Conservation (phyloP, 2,113 vertebrate genomes). For the Lates calcarifer region DNA sequence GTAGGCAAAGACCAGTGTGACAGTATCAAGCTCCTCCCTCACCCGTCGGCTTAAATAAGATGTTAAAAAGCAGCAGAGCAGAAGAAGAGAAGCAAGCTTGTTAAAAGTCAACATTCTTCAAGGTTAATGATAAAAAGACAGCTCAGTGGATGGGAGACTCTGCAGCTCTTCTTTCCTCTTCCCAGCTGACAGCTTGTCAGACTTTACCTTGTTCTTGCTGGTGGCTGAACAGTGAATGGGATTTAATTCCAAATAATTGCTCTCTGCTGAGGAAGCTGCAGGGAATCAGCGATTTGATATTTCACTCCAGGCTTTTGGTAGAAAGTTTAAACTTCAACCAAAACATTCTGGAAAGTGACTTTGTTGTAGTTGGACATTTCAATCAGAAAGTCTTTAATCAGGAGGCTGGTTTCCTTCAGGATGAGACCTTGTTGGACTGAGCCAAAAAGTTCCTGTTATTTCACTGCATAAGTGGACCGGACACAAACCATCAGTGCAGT, state of each 20-base stretch:
- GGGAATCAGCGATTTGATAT: constrained; percentile 6
- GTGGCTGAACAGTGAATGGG: constrained; percentile 40
- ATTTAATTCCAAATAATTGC: constrained; percentile 66
- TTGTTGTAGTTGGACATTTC: constrained; percentile 16
- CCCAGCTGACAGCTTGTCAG: constrained; percentile 56
- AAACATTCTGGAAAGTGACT: constrained; percentile 20
- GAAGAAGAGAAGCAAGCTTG: constrained; percentile 3
- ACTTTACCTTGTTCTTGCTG: constrained; percentile 42
- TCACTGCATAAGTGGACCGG: constrained; percentile 4
- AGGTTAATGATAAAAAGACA: constrained; percentile 47
- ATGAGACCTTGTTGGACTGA: neutral
- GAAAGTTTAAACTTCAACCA: constrained; percentile 23
- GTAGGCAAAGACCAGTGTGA: neutral
- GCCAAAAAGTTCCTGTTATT: constrained; percentile 1
- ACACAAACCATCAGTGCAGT: neutral
- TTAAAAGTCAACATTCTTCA: constrained; percentile 40
- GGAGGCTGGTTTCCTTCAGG: neutral
- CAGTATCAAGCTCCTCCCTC: constrained; percentile 6
- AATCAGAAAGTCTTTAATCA: constrained; percentile 21
- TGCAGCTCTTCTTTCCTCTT: constrained; percentile 11
- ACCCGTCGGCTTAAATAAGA: constrained; percentile 19
- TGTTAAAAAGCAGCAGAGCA: constrained; percentile 25
- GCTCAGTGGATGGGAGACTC: constrained; percentile 22
- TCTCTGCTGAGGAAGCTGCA: constrained; percentile 19
- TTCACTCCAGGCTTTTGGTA: constrained; percentile 24